These are phyloP conservation scores for Stegastes partitus DNA, from an alignment of 2,113 vertebrate genomes.

Conservation along the genomic window DNA sequence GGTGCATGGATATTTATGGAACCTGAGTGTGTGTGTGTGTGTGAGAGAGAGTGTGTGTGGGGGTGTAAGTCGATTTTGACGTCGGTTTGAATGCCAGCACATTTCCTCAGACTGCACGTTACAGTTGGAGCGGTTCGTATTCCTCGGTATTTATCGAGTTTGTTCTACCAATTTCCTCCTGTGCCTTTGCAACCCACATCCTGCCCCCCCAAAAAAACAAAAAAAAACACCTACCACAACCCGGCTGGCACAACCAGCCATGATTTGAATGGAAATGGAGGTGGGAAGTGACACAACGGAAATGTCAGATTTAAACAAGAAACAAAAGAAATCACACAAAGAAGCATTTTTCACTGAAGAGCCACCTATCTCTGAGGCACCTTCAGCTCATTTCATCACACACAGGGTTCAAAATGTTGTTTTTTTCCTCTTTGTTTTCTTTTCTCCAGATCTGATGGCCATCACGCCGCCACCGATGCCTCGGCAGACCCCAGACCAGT, in stretches of 20 bases:
- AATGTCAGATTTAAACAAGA: background rate
- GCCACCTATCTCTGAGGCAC: no score
- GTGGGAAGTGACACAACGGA: conserved; percentile 13
- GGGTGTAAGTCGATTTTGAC: conserved; percentile 52
- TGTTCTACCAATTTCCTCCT: conserved; percentile 65
- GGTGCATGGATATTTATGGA: conserved; percentile 67
- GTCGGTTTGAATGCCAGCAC: conserved; percentile 63
- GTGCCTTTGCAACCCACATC: conserved; percentile 81
- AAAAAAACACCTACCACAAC: conserved; percentile 71
- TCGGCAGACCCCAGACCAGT: conserved; percentile 41
- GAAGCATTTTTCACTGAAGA: background rate
- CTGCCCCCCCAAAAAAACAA: no score
- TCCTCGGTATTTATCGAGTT: conserved; percentile 74
- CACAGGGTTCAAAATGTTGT: no score
- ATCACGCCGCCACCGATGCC: conserved; percentile 27
- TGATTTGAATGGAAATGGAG: conserved; percentile 45
- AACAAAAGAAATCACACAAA: conserved; percentile 17
- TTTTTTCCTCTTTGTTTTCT: conserved; percentile 2
- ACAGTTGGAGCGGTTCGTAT: conserved; percentile 75
- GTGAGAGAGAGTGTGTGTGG: conserved; percentile 7
- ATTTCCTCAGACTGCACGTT: conserved; percentile 59
- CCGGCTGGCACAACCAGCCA: conserved; percentile 57
- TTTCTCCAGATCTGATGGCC: conserved; percentile 24
- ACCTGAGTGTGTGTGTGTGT: conserved; percentile 34
- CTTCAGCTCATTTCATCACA: no score